Evolutionary conservation across 2,113 vertebrate species (phyloP).

Genomic region (Astatoreochromis straeleni): DNA sequence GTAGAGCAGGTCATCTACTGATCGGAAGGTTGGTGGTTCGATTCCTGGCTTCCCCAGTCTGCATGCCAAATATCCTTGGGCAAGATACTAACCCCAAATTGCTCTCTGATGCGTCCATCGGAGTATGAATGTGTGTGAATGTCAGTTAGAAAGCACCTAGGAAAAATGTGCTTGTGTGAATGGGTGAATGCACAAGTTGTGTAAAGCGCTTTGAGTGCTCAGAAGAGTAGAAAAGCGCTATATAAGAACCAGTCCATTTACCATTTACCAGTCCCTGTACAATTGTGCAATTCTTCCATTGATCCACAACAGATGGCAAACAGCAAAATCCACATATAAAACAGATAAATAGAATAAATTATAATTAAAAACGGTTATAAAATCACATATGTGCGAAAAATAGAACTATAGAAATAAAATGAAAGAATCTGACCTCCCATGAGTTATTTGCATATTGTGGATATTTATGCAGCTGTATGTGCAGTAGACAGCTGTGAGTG

Average conservation of each 20-base stretch:
- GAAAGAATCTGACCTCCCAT: not conserved
- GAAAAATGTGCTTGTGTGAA: not conserved
- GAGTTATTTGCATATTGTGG: not conserved
- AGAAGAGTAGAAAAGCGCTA: not conserved
- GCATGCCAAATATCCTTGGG: too few relatives aligned
- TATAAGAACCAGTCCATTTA: not conserved
- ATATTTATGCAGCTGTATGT: not conserved
- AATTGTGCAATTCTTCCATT: not conserved
- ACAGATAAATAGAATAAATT: not conserved
- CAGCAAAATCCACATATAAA: not conserved
- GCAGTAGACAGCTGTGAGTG: not conserved
- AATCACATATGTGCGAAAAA: not conserved
- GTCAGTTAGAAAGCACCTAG: not conserved
- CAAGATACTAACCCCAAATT: too few relatives aligned
- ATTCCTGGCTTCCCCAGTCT: too few relatives aligned
- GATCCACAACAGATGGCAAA: not conserved
- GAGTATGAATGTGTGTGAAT: too few relatives aligned
- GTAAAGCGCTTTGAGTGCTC: not conserved
- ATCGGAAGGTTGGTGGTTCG: too few relatives aligned
- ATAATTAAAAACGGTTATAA: rapidly evolving
- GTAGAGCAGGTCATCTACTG: too few relatives aligned
- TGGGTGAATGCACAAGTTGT: rapidly evolving
- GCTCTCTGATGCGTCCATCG: rapidly evolving
- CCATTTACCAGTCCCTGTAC: rapidly evolving
- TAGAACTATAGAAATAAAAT: not conserved